Percentiles rank a stretch among this genome's conserved stretches.
Evolutionary conservation across 2,888 invertebrate genomes (phyloP).

Genomic region (Dicyrtoma fusca): DNA sequence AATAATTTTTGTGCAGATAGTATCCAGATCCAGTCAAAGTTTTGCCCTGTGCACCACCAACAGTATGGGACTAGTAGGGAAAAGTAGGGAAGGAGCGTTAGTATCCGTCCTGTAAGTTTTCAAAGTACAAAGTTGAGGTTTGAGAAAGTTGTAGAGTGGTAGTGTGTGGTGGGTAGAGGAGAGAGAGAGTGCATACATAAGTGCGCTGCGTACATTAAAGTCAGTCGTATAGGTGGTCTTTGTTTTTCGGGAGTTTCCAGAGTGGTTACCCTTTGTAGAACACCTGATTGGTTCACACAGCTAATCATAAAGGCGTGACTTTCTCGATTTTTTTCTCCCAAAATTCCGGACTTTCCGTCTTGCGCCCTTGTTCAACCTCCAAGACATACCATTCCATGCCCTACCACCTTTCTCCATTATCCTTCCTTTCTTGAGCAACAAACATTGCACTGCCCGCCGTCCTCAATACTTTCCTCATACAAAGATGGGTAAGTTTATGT

Average conservation of each 20-base stretch:
- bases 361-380: conserved; percentile 40
- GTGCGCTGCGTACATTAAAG: conserved; percentile 34
- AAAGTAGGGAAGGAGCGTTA: too few species aligned
- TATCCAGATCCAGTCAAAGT: not conserved
- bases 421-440: conserved; percentile 17
- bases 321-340: conserved; percentile 42
- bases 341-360: conserved; percentile 41
- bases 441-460: conserved; percentile 9
- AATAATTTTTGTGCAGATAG: conserved; percentile 4
- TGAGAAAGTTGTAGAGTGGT: too few species aligned
- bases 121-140: too few species aligned
- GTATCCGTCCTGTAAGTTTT: too few species aligned
- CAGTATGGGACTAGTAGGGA: too few species aligned
- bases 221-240: conserved; percentile 51
- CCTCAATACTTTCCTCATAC: too few species aligned
- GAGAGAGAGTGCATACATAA: conserved; percentile 18
- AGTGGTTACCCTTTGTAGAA: conserved; percentile 52
- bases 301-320: conserved; percentile 57
- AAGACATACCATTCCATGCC: conserved; percentile 37
- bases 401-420: conserved; percentile 40
- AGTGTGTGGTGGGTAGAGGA: not conserved
- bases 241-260: conserved; percentile 55
- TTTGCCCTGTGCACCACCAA: too few species aligned
- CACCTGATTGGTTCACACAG: conserved; percentile 57
- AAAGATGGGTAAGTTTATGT: too few species aligned